Conservation (phyloP, 1,140 invertebrate species). For the Asbolus verrucosus region DNA sequence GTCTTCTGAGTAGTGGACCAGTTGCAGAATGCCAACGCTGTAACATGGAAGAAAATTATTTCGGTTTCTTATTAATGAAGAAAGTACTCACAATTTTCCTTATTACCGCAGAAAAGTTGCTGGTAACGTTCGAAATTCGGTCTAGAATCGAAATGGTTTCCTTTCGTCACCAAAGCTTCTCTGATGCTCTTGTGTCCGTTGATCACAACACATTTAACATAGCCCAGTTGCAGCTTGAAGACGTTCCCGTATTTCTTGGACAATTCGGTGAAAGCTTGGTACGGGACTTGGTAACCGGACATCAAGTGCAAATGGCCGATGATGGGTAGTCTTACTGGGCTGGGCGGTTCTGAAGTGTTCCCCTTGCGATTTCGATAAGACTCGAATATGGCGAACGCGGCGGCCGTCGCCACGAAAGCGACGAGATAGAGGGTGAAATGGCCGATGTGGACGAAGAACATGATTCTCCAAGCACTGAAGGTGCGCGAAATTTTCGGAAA, state of each 20-base stretch:
- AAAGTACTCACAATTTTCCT: conserved; percentile 76
- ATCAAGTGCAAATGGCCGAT: conserved; percentile 73
- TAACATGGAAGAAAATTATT: conserved; percentile 56
- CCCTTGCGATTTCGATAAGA: neutral
- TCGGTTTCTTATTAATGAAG: neutral
- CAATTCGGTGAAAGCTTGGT: conserved; percentile 73
- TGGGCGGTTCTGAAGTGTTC: conserved; percentile 63
- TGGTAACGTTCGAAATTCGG: conserved; percentile 76
- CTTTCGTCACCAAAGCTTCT: conserved; percentile 73
- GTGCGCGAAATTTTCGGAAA: neutral
- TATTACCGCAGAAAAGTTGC: conserved; percentile 74
- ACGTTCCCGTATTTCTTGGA: conserved; percentile 69
- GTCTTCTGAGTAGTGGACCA: conserved; percentile 84
- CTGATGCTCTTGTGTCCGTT: conserved; percentile 74
- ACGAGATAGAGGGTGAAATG: conserved; percentile 36
- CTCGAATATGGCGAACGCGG: conserved; percentile 20
- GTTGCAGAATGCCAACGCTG: conserved; percentile 87
- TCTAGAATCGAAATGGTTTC: conserved; percentile 73
- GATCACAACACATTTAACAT: conserved; percentile 72
- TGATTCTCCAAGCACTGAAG: too few relatives aligned
- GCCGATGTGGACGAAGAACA: conserved; percentile 24
- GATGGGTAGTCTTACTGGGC: conserved; percentile 71
- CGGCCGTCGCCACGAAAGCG: neutral
- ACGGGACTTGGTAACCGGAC: conserved; percentile 72
- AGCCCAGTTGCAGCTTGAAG: conserved; percentile 72